A percentile compares a stretch with the other conserved stretches of the same genome.
phyloP scores from a whole-genome alignment of 2,888 invertebrate genomes.

The Microplitis deprimator region DNA sequence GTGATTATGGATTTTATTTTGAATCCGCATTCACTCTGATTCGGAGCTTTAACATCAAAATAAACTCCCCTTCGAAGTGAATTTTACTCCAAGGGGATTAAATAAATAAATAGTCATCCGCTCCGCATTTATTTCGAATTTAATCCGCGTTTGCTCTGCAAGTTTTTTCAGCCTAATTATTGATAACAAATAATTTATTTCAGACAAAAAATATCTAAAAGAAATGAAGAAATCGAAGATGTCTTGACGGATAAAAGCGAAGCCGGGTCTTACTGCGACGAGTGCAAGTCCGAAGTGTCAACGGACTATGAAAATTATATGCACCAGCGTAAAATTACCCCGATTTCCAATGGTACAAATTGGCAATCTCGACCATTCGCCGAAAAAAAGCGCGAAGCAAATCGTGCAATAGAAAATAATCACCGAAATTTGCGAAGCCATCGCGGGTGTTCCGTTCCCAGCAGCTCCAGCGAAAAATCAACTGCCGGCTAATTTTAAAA shows the following conservation, averaged over 20 bases:
- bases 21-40: no score
- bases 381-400: background rate
- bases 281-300: constrained; percentile 56
- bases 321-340: constrained; percentile 49
- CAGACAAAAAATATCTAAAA: background rate
- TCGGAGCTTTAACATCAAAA: no score
- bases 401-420: background rate
- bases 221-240: background rate
- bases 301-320: constrained; percentile 44
- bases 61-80: no score
- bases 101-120: no score
- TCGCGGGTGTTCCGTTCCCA: constrained; percentile 60
- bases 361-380: constrained; percentile 56
- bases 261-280: constrained; percentile 54
- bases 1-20: no score
- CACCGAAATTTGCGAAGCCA: constrained; percentile 53
- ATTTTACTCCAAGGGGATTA: no score
- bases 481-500: constrained; percentile 53
- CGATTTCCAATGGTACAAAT: constrained; percentile 59
- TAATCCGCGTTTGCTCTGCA: no score
- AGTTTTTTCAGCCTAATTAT: no score
- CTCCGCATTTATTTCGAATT: no score
- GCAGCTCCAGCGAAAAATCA: constrained; percentile 60
- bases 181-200: background rate
- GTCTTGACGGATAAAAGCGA: constrained; percentile 54